A percentile compares a stretch with the other conserved stretches of the same genome.
Conservation (phyloP, 2,113 vertebrate species). For the Meriones unguiculatus region DNA sequence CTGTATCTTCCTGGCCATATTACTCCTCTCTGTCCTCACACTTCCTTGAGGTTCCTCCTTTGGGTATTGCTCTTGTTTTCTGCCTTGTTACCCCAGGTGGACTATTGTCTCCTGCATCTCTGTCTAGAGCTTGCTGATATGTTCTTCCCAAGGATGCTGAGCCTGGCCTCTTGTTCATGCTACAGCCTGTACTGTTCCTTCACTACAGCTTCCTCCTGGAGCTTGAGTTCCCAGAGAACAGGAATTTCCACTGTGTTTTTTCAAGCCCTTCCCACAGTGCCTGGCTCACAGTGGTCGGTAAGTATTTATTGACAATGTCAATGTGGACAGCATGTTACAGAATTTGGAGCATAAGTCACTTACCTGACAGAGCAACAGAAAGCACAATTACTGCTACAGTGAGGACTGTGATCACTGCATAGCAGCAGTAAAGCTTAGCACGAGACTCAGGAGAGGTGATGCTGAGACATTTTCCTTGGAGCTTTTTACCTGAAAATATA, state of each 20-base stretch:
- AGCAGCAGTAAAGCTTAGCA: fast-evolving
- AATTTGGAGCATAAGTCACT: background rate
- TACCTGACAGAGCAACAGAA: background rate
- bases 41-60: background rate
- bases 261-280: background rate
- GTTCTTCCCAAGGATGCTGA: background rate
- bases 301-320: background rate
- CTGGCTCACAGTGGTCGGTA: background rate
- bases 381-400: fast-evolving
- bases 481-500: background rate
- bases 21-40: background rate
- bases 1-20: background rate
- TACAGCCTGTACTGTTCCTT: background rate
- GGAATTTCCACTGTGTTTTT: background rate
- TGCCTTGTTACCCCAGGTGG: background rate
- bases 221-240: too few species aligned
- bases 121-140: background rate
- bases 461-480: fast-evolving
- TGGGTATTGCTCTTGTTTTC: background rate
- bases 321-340: background rate
- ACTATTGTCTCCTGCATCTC: background rate
- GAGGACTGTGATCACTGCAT: fast-evolving
- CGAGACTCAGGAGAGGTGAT: fast-evolving
- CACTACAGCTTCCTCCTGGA: background rate
- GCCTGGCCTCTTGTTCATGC: background rate